Evolutionary conservation across 2,888 invertebrate genomes (phyloP).

Genomic region (Oxytorus armatus): DNA sequence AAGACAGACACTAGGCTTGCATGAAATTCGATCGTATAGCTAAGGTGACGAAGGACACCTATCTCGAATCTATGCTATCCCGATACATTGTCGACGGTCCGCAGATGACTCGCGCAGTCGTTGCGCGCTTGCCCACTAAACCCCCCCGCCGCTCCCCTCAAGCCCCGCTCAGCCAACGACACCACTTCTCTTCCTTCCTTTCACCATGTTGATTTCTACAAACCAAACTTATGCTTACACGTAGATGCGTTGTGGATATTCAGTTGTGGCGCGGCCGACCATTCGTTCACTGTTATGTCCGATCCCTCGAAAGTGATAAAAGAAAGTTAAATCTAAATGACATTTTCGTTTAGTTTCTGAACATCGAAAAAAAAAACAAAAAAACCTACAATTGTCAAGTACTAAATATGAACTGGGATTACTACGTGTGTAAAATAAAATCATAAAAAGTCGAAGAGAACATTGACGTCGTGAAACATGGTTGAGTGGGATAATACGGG

Average conservation of each 20-base stretch:
- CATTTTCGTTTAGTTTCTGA: too few species aligned
- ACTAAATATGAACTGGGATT: too few species aligned
- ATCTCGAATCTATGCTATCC: constrained; percentile 72
- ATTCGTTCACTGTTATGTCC: constrained; percentile 6
- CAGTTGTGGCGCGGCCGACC: constrained; percentile 50
- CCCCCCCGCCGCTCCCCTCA: constrained; percentile 6
- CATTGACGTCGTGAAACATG: neutral
- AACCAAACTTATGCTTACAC: too few species aligned
- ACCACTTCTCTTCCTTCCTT: constrained; percentile 33
- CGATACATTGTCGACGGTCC: constrained; percentile 78
- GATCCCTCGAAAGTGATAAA: neutral
- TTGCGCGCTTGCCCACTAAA: constrained; percentile 74
- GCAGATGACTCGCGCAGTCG: constrained; percentile 83
- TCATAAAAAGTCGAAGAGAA: neutral
- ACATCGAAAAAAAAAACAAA: too few species aligned
- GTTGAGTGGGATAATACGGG: constrained; percentile 8
- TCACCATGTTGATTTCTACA: constrained; percentile 42
- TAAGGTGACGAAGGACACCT: constrained; percentile 27
- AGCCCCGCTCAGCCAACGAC: too few species aligned
- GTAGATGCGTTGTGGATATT: constrained; percentile 29
- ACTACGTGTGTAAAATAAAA: neutral
- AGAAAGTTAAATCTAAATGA: too few species aligned
- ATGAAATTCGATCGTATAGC: neutral
- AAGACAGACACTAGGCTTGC: too few species aligned
- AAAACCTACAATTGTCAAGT: too few species aligned